Percentiles rank a stretch among this genome's conserved stretches.
phyloP scores from a whole-genome alignment of 2,888 invertebrate species.

The Thera britannica region DNA sequence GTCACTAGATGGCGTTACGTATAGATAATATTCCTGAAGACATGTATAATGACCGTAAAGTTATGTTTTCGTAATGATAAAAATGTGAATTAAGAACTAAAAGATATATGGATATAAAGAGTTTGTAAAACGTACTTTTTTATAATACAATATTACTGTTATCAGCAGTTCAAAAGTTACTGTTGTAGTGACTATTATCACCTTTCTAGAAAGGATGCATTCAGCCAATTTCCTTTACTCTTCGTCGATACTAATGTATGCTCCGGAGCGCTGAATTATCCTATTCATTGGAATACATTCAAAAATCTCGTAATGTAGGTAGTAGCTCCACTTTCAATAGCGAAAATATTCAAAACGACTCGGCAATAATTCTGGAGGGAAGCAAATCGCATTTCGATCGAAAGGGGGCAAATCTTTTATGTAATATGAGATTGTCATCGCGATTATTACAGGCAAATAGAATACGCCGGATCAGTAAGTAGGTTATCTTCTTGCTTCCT shows the following conservation, averaged over 20 bases:
- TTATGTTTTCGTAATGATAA: too few species aligned
- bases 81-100: too few species aligned
- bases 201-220: conserved; percentile 5
- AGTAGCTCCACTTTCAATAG: conserved; percentile 75
- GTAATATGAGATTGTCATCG: conserved; percentile 85
- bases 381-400: conserved; percentile 84
- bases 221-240: conserved; percentile 37
- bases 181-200: not conserved
- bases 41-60: too few species aligned
- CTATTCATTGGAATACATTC: conserved; percentile 80
- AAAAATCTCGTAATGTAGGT: conserved; percentile 74
- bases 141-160: not conserved
- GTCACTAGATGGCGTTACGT: too few species aligned
- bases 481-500: conserved; percentile 83
- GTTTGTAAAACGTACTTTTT: too few species aligned
- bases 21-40: too few species aligned
- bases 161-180: not conserved
- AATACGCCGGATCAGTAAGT: conserved; percentile 83
- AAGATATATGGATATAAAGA: too few species aligned
- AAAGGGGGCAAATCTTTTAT: conserved; percentile 85
- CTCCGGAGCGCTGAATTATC: conserved; percentile 72
- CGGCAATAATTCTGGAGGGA: conserved; percentile 79
- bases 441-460: conserved; percentile 85
- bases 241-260: conserved; percentile 64
- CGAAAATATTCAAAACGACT: conserved; percentile 78